phyloP scores from a whole-genome alignment of 1,140 invertebrate species.

The Gonioctena quinquepunctata region DNA sequence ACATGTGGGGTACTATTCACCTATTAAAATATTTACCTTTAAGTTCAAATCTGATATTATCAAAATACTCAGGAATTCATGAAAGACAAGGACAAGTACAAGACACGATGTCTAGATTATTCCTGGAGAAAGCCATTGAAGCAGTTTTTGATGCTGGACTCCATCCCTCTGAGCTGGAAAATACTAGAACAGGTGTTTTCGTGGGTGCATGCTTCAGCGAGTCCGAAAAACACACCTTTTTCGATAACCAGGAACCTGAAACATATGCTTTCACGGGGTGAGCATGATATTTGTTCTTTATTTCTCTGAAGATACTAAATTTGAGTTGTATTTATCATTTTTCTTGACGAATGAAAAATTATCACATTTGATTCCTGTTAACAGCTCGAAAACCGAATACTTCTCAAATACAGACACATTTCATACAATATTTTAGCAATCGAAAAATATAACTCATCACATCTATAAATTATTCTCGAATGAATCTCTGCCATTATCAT shows the following conservation, averaged over 20 bases:
- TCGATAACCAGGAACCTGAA: slow-evolving; percentile 63
- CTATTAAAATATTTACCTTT: background rate
- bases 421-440: too few relatives aligned
- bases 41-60: background rate
- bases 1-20: background rate
- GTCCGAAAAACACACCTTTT: slow-evolving; percentile 71
- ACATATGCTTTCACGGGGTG: slow-evolving; percentile 75
- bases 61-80: slow-evolving; percentile 61
- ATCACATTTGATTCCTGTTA: too few relatives aligned
- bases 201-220: slow-evolving; percentile 81
- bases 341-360: too few relatives aligned
- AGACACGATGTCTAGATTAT: slow-evolving; percentile 86
- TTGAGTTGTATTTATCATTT: too few relatives aligned
- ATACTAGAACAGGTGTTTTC: slow-evolving; percentile 79
- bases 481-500: too few relatives aligned
- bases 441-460: too few relatives aligned
- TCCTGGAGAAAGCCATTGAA: slow-evolving; percentile 85
- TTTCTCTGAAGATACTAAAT: too few relatives aligned
- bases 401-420: too few relatives aligned
- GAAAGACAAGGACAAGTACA: slow-evolving; percentile 82
- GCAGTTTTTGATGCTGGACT: slow-evolving; percentile 87
- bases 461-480: too few relatives aligned
- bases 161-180: slow-evolving; percentile 64
- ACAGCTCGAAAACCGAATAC: too few relatives aligned
- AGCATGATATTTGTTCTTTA: slow-evolving; percentile 35